Conservation (phyloP, 53 echinoderm and acorn worm species). For the Luidia sarsii region DNA sequence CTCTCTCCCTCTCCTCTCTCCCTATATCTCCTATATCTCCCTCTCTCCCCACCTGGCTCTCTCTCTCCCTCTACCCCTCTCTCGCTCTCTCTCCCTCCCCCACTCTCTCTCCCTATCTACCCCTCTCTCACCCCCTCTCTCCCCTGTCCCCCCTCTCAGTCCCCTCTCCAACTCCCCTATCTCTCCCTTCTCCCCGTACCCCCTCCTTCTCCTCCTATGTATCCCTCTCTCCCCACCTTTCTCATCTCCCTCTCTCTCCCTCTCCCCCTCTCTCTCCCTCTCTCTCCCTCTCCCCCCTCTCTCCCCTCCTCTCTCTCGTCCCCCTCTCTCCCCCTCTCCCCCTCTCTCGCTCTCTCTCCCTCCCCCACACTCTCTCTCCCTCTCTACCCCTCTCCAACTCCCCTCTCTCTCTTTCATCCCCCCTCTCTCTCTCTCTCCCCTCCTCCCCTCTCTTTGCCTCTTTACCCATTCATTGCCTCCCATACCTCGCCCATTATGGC, state of each 20-base stretch:
- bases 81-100: not conserved
- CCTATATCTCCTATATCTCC: not conserved
- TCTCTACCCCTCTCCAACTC: not conserved
- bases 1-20: not conserved
- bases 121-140: not conserved
- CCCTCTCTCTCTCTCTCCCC: not conserved
- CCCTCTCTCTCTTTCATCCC: slow-evolving; percentile 21
- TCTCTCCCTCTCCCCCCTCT: slow-evolving; percentile 21
- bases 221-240: not conserved
- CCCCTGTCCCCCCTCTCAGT: not conserved
- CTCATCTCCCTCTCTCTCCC: slow-evolving; percentile 6
- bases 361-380: slow-evolving; percentile 12
- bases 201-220: not conserved
- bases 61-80: slow-evolving; percentile 7
- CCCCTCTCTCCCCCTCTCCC: slow-evolving; percentile 15
- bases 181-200: not conserved
- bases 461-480: slow-evolving; percentile 16
- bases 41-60: not conserved
- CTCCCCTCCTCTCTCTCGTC: not conserved
- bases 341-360: not conserved
- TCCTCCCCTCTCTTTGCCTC: not conserved
- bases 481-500: not conserved
- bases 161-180: too few relatives aligned
- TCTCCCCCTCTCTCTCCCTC: not conserved
- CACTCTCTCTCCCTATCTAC: not conserved